Base-by-base conservation (phyloP, 2,797 vertebrate genomes). In the Melanogrammus aeglefinus region DNA sequence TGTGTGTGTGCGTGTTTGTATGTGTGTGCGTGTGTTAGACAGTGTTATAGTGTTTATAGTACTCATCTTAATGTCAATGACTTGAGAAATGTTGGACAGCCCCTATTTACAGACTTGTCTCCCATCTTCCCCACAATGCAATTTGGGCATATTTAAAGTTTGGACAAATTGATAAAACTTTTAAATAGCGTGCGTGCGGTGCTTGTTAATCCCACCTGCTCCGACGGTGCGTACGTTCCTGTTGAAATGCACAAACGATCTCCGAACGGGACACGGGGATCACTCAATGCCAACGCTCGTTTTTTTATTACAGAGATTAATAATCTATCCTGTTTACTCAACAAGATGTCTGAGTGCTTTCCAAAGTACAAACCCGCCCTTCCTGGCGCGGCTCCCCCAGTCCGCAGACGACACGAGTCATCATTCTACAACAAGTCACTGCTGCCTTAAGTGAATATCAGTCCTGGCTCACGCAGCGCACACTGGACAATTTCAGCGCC, bases 81-180 rank as follows among this genome's bases (percentile, higher is more conserved):
- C 85, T 82, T 80, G 86, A 87, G 76, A 82, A 84, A 81, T 80
- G 71, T 51, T 0, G 78, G 86, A 85, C 82, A 83, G 81, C 86
- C 91, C 80, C 86, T 89, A 91, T 92, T 92, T 93, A 90, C 89
- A 73, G 78, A 74, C 86, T 87, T 81, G 80, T 87, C 77, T 79
- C 86, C 83, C 86, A 86, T 82, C 77, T 77, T 84, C 84, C 76
- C 83, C 89, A 85, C 89, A 89, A 92, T 92, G 91, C 82, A 90
- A 86, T 90, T 84, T 87, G 79, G 83, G 89, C 88, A 90, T 88
- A 87, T 91, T 87, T 90, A 89, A 93, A 86, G 33, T 72, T 91
- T 87, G 83, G 85, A 88, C 73, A 88, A 89, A 92, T 93, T 92
- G 93, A 93, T 91, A 88, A 88, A 86, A 85, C 82, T 86, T 92